phyloP scores from a whole-genome alignment of 2,113 vertebrate species.

The Neomonachus schauinslandi region DNA sequence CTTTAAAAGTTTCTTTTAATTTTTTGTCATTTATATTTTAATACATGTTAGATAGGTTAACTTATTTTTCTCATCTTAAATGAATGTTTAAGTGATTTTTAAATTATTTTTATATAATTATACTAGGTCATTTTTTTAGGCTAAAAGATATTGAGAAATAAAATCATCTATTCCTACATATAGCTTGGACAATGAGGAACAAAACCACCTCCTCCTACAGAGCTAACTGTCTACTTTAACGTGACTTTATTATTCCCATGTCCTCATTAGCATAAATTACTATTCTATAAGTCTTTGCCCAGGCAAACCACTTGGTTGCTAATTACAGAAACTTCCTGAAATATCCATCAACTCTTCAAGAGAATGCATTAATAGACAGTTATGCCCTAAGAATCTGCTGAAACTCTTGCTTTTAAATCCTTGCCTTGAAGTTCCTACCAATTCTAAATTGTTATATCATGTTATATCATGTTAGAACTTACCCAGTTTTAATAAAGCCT shows the following conservation, averaged over 20 bases:
- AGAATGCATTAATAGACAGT: neutral
- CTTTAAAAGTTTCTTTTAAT: neutral
- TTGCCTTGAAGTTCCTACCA: neutral
- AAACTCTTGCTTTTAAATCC: neutral
- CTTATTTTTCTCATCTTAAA: neutral
- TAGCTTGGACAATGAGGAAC: neutral
- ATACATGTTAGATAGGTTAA: neutral
- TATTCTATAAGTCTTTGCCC: neutral
- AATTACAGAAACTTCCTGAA: neutral
- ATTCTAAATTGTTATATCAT: neutral
- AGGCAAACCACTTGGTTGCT: neutral
- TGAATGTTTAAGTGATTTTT: neutral
- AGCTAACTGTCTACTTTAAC: neutral
- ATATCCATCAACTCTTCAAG: neutral
- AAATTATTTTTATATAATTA: neutral
- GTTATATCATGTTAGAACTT: neutral
- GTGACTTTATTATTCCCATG: neutral
- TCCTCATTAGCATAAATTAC: neutral
- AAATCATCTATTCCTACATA: neutral
- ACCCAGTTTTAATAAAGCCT: neutral
- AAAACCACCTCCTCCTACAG: neutral
- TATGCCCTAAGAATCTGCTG: neutral
- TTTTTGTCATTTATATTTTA: neutral
- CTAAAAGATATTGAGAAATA: neutral
- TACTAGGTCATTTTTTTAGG: neutral